phyloP scores from a whole-genome alignment of 1,140 invertebrate species.

The Hyphantria cunea region DNA sequence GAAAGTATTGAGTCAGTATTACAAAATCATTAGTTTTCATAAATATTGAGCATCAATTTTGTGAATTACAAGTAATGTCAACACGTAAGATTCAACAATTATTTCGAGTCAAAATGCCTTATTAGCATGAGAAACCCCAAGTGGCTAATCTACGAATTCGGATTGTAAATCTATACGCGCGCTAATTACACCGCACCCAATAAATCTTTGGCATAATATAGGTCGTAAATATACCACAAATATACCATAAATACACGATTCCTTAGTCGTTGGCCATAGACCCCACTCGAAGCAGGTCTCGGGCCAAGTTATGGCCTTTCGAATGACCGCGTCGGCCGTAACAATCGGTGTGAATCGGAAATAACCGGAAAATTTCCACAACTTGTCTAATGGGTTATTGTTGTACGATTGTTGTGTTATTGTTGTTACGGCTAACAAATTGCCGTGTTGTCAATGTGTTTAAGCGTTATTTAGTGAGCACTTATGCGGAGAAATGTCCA shows the following conservation, averaged over 20 bases:
- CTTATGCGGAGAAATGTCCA: slow-evolving; percentile 31
- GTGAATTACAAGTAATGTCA: too few species aligned
- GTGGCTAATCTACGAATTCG: slow-evolving; percentile 35
- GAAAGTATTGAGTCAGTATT: too few species aligned
- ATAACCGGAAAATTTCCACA: slow-evolving; percentile 77
- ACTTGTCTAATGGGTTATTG: slow-evolving; percentile 78
- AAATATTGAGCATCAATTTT: too few species aligned
- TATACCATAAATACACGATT: slow-evolving; percentile 53
- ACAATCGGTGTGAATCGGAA: slow-evolving; percentile 78
- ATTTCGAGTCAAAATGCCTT: slow-evolving; percentile 40
- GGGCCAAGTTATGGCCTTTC: slow-evolving; percentile 60
- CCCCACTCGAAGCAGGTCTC: slow-evolving; percentile 66
- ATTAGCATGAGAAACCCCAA: too few species aligned
- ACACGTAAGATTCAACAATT: too few species aligned
- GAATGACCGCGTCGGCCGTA: slow-evolving; percentile 58
- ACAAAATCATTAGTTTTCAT: too few species aligned
- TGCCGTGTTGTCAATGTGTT: slow-evolving; percentile 54
- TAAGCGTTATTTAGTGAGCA: slow-evolving; percentile 50
- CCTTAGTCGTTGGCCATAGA: slow-evolving; percentile 68
- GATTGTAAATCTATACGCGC: slow-evolving; percentile 55
- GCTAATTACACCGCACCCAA: slow-evolving; percentile 67
- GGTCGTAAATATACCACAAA: slow-evolving; percentile 64
- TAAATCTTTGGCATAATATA: slow-evolving; percentile 67
- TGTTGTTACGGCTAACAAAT: slow-evolving; percentile 59
- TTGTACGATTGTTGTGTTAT: slow-evolving; percentile 67